A percentile compares a stretch with the other conserved stretches of the same genome.
These are phyloP conservation scores for Scaptomyza graminum DNA, from an alignment of 1,140 invertebrate genomes.

Conservation along the genomic window DNA sequence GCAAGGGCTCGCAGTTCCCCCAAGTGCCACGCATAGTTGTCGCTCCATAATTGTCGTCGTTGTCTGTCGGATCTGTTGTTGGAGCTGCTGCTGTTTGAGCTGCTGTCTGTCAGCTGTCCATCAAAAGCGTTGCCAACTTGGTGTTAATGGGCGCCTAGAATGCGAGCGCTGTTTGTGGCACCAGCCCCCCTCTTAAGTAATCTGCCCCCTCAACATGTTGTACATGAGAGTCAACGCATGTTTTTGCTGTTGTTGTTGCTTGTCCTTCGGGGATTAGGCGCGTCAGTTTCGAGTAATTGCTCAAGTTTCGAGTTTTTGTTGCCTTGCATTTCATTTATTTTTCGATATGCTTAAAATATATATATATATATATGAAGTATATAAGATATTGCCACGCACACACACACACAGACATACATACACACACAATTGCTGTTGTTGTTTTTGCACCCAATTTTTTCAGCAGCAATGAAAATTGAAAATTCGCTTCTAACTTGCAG, in stretches of 20 bases:
- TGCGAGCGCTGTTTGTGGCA: conserved; percentile 46
- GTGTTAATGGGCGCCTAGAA: conserved; percentile 81
- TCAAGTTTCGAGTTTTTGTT: conserved; percentile 42
- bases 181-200: not conserved
- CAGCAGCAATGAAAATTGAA: conserved; percentile 63
- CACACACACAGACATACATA: conserved; percentile 44
- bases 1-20: conserved; percentile 57
- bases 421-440: conserved; percentile 7
- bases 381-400: conserved; percentile 47
- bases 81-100: conserved; percentile 51
- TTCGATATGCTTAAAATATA: conserved; percentile 74
- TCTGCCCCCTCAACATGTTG: conserved; percentile 43
- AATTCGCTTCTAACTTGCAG: conserved; percentile 73
- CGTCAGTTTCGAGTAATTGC: conserved; percentile 75
- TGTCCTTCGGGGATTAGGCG: conserved; percentile 77
- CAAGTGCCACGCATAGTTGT: conserved; percentile 80
- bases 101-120: conserved; percentile 80
- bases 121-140: conserved; percentile 78
- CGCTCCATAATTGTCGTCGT: conserved; percentile 73
- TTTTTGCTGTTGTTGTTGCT: too few species aligned
- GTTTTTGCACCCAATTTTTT: conserved; percentile 22
- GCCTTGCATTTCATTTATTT: conserved; percentile 79
- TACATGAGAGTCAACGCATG: conserved; percentile 44
- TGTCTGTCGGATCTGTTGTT: conserved; percentile 18
- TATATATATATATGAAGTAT: conserved; percentile 29